Conservation (phyloP, 2,113 vertebrate species). For the Syngnathoides biaculeatus region DNA sequence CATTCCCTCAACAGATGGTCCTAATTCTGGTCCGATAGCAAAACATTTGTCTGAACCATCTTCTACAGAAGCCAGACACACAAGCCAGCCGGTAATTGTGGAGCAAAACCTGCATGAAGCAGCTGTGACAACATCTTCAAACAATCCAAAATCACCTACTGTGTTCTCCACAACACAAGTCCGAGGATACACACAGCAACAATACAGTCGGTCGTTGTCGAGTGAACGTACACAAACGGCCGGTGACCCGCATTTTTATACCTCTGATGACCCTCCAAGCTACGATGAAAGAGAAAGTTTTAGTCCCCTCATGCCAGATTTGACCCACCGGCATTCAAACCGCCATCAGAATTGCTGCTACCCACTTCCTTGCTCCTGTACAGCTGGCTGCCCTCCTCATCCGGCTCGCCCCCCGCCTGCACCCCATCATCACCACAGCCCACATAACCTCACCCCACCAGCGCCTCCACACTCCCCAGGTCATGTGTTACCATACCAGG, state of each 20-base stretch:
- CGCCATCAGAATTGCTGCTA: constrained; percentile 60
- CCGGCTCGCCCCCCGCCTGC: constrained; percentile 33
- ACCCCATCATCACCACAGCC: constrained; percentile 51
- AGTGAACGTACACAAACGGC: constrained; percentile 36
- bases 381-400: constrained; percentile 51
- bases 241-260: constrained; percentile 58
- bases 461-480: constrained; percentile 56
- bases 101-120: constrained; percentile 43
- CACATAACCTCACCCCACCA: constrained; percentile 64
- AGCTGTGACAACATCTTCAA: constrained; percentile 30
- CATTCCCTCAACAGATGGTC: constrained; percentile 22
- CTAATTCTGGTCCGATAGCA: constrained; percentile 17
- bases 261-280: constrained; percentile 76
- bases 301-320: constrained; percentile 70
- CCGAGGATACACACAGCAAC: constrained; percentile 39
- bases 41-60: constrained; percentile 21
- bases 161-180: constrained; percentile 48
- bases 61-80: constrained; percentile 24
- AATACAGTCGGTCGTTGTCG: constrained; percentile 43
- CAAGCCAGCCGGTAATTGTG: constrained; percentile 38
- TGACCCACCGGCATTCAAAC: constrained; percentile 51
- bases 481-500: constrained; percentile 48
- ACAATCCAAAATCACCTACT: constrained; percentile 40
- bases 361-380: constrained; percentile 67
- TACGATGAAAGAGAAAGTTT: constrained; percentile 79